A percentile compares a stretch with the other conserved stretches of the same genome.
phyloP scores from a whole-genome alignment of 1,140 invertebrate species.

The Andrena cerasifolii region DNA sequence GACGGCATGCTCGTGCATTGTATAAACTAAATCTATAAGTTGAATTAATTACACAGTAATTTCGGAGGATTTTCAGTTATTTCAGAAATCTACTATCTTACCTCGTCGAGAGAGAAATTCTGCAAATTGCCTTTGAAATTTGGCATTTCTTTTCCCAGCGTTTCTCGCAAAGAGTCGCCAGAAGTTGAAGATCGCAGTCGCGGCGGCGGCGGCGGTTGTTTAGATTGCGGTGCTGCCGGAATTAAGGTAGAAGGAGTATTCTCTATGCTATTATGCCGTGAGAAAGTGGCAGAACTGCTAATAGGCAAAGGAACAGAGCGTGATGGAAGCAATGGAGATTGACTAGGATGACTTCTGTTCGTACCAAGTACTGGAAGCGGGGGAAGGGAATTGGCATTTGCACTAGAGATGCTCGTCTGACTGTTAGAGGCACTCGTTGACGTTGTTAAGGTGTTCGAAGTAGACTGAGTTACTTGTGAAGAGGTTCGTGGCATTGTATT shows the following conservation, averaged over 20 bases:
- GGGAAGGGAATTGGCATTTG: slow-evolving; percentile 65
- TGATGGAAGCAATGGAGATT: slow-evolving; percentile 69
- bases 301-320: slow-evolving; percentile 62
- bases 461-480: slow-evolving; percentile 68
- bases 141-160: slow-evolving; percentile 81
- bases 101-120: slow-evolving; percentile 80
- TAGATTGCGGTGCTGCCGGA: slow-evolving; percentile 57
- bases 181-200: slow-evolving; percentile 73
- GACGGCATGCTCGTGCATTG: neutral
- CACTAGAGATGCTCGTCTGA: slow-evolving; percentile 71
- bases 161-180: slow-evolving; percentile 77
- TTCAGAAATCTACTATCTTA: slow-evolving; percentile 52
- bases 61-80: slow-evolving; percentile 5
- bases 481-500: slow-evolving; percentile 69
- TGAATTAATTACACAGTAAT: slow-evolving; percentile 31
- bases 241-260: slow-evolving; percentile 59
- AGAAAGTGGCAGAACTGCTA: slow-evolving; percentile 53
- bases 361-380: slow-evolving; percentile 63
- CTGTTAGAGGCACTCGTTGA: slow-evolving; percentile 68
- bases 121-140: slow-evolving; percentile 80
- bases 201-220: slow-evolving; percentile 75
- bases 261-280: slow-evolving; percentile 67
- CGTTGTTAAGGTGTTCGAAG: slow-evolving; percentile 70
- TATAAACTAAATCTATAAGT: neutral
- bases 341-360: slow-evolving; percentile 74